These are phyloP conservation scores for Danio jaintianensis DNA, from an alignment of 2,797 vertebrate genomes.

Conservation along the genomic window DNA sequence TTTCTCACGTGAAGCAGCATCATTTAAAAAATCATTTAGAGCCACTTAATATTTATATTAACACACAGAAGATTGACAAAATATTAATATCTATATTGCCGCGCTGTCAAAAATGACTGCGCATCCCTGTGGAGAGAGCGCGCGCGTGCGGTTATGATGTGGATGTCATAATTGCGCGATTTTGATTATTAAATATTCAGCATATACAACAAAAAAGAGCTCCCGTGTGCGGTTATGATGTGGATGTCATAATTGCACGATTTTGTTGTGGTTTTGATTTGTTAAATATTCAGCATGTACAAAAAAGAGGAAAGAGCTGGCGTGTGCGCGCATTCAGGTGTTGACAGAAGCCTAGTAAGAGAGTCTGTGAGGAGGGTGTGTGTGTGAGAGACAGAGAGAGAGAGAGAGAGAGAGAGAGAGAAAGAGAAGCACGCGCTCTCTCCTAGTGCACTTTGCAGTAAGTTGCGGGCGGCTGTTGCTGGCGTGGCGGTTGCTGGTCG, in stretches of 20 bases:
- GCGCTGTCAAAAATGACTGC: not conserved
- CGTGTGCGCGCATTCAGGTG: slow-evolving; percentile 41
- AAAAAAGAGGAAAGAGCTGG: too few species aligned
- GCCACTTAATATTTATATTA: not conserved
- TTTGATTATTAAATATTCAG: too few species aligned
- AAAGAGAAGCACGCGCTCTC: slow-evolving; percentile 67
- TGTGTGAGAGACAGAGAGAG: slow-evolving; percentile 49
- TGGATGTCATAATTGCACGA: too few species aligned
- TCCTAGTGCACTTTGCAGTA: slow-evolving; percentile 84
- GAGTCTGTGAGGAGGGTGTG: slow-evolving; percentile 57
- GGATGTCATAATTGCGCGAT: too few species aligned
- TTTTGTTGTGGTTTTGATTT: too few species aligned
- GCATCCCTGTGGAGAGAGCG: slow-evolving; percentile 45
- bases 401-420: slow-evolving; percentile 36
- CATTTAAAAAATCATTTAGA: not conserved
- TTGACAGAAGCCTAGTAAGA: slow-evolving; percentile 51
- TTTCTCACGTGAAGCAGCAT: not conserved
- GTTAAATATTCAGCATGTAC: too few species aligned
- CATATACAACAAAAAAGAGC: too few species aligned
- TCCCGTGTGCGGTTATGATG: too few species aligned
- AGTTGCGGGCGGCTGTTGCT: slow-evolving; percentile 85
- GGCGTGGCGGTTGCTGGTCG: slow-evolving; percentile 82
- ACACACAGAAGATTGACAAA: not conserved
- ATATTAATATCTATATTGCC: not conserved
- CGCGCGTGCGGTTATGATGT: slow-evolving; percentile 46